Evolutionary conservation across 2,113 vertebrate species (phyloP), one percentile per base, ranked within the genome.

Genomic region (Falco punctatus): DNA sequence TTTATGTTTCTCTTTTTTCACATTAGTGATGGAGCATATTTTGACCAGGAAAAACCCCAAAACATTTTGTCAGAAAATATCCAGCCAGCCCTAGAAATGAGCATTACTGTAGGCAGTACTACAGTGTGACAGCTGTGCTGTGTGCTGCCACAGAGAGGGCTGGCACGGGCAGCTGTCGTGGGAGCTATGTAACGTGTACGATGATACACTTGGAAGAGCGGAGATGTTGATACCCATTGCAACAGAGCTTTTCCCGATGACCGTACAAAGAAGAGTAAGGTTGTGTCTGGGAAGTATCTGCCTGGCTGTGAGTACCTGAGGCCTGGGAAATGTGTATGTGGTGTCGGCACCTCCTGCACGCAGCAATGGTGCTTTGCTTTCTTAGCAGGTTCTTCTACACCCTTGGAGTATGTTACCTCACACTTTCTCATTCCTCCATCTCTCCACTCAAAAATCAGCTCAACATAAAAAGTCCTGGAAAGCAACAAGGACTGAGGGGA

Each of bases 91-190:
- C 42, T 52, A 64, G 86, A 80, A 66, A 55, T 19, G 42, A 74
- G 62, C 67, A 51, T 54, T 42, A 4, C 33, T 42, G 38, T 27
- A 48, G 54, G n/a, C 23, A 12, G 57, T 42, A 46, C 46, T 35
- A 4, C 0, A 1, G 21, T 1, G 4, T 24, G 61, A 40, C 0
- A 3, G 66, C 23, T n/a, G 27, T 69, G 61, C 55, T 38, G 42
- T 13, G 35, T 72, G 73, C 55, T 72, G 35, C 54, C 33, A 10
- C 35, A 52, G 52, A 1, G 1, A 54, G 44, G 32, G 48, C 52
- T 79, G 55, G 33, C 62, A 73, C 5, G 1, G 44, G 52, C 46
- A n/a, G 58, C 75, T 12, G 0, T 40, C 30, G 1, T 12, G 48
- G 16, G 27, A 51, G 27, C 44, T 90, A 13, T 5, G 2, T 30